Evolutionary conservation across 2,113 vertebrate species (phyloP), one percentile per base, ranked within the genome.

Genomic region (Poeciliopsis retropinna): DNA sequence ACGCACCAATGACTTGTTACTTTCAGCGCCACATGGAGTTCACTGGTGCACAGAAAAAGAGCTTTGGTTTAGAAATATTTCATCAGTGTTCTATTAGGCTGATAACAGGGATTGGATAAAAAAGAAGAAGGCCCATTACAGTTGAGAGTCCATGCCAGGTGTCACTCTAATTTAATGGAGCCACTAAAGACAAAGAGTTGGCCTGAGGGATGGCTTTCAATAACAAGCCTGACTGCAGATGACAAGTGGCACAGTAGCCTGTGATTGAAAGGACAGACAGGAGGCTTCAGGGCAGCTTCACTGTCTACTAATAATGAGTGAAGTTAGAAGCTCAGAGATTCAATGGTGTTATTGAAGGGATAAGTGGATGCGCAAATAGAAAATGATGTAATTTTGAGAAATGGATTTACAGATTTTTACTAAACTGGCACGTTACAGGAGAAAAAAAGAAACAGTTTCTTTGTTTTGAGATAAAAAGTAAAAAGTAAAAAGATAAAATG

Each of bases 141-240:
- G 79, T 75, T 34, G 69, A 86, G 75, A 73, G 84, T 77, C 66
- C 66, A 80, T 77, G 86, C 89, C 87, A 84, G 87, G 91, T 91
- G 88, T 91, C 90, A 79, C 68, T 80, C 84, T 88, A 86, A 89
- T 91, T 85, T 82, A 91, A 91, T 87, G 47, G 74, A 81, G 76
- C 60, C 70, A 70, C 81, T 83, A 85, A 91, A 91, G 89, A 90
- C 89, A 89, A 88, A 87, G 84, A 83, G 79, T 54, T 34, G 17
- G 79, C 84, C 87, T 60, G 71, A 78, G 81, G 84, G 88, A 80
- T 69, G 62, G 67, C 82, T 75, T 67, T 91, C 84, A 79, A 78
- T 89, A 85, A 84, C 75, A 71, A 70, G 80, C 68, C 66, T 85
- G 80, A 84, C 80, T 83, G 64, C 73, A 79, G 82, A 86, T 84